These are phyloP conservation scores for Myotis daubentonii DNA, from an alignment of 2,797 vertebrate species.

Conservation along the genomic window DNA sequence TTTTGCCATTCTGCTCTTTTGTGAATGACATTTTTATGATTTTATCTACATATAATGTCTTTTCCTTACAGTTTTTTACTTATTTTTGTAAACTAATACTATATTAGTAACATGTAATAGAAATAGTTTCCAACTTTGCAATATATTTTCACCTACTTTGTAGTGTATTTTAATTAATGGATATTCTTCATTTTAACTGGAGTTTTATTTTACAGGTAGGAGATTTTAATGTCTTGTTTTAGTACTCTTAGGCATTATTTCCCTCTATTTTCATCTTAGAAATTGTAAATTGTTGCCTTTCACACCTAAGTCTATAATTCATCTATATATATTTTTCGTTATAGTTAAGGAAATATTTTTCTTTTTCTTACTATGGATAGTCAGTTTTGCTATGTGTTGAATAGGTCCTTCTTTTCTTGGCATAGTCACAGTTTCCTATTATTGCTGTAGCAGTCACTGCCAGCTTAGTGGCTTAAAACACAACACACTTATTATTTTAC, in stretches of 20 bases:
- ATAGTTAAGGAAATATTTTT: background rate
- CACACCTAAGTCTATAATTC: background rate
- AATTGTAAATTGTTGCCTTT: too few relatives aligned
- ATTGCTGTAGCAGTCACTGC: background rate
- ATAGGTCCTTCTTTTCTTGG: background rate
- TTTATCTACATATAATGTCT: background rate
- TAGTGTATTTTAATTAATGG: background rate
- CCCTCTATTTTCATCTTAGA: background rate
- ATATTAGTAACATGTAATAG: background rate
- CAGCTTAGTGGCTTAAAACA: background rate
- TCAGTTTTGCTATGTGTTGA: background rate
- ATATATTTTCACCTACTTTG: background rate
- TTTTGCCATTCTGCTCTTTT: background rate
- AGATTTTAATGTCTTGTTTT: background rate
- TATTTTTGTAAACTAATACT: background rate
- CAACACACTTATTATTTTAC: background rate
- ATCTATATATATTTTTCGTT: background rate
- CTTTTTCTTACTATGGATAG: background rate
- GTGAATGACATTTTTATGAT: background rate
- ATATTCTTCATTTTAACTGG: background rate
- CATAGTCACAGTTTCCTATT: background rate
- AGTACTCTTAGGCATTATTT: background rate
- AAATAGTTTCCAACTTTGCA: background rate
- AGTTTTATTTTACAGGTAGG: background rate
- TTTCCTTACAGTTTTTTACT: background rate